Evolutionary conservation across 2,113 vertebrate species (phyloP).

Genomic region (Diglossa brunneiventris): DNA sequence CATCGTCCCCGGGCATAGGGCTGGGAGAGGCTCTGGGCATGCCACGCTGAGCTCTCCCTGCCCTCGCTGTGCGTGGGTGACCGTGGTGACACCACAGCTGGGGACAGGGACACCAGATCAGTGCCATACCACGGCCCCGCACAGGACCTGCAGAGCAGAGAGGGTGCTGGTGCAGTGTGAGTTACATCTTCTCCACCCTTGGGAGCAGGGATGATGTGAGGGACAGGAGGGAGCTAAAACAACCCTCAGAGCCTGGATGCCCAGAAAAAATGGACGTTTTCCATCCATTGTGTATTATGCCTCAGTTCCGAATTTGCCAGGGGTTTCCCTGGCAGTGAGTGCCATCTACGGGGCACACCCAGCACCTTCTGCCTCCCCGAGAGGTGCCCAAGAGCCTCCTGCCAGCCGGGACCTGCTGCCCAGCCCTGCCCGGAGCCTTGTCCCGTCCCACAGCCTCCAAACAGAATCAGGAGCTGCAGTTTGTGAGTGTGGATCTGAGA

Average conservation of each 20-base stretch:
- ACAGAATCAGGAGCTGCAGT: accelerated
- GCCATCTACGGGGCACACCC: neutral
- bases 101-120: neutral
- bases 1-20: accelerated
- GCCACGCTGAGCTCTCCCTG: neutral
- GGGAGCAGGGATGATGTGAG: neutral
- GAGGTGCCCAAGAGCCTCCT: neutral
- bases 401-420: neutral
- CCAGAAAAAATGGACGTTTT: neutral
- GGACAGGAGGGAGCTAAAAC: neutral
- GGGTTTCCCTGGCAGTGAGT: neutral
- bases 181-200: neutral
- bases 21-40: accelerated
- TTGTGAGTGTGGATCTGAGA: neutral
- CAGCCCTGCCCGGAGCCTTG: neutral
- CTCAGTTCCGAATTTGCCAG: neutral
- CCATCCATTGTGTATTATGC: neutral
- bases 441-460: neutral
- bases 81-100: neutral
- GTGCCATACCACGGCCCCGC: accelerated
- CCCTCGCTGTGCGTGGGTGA: accelerated
- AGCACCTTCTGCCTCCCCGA: neutral
- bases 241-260: neutral
- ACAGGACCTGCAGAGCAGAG: neutral
- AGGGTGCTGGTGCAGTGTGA: neutral